Evolutionary conservation across 2,797 vertebrate species (phyloP), one percentile per base, ranked within the genome.

Genomic region (Sebastes trivittatus): DNA sequence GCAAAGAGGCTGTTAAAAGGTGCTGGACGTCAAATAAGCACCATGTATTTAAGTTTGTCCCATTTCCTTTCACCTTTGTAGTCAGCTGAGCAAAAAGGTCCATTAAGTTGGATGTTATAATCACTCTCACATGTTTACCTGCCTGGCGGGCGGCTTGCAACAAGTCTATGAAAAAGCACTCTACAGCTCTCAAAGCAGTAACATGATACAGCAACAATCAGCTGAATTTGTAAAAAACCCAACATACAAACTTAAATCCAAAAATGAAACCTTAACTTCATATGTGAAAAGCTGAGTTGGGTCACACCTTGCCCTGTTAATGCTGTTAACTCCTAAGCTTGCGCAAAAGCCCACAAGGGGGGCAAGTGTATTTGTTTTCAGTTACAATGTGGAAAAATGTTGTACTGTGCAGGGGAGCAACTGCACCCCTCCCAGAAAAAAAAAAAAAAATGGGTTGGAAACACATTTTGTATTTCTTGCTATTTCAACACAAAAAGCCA

Each of bases 111-210:
- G 65, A 55, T 59, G 30, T 72, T 78, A 42, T 91, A 93, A 94
- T 94, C 78, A 87, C 84, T 83, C 32, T 86, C 91, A 90, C 77
- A 87, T 92, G 92, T 92, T 80, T 83, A 89, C 87, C 84, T 88
- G 87, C 80, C 75, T 69, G 71, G 69, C 54, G 46, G 71, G 69
- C 49, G 42, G 75, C 78, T 72, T 77, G 61, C 56, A 86, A 72
- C 58, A 64, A 46, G 72, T 62, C 60, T 23, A 52, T 68, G 29
- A 22, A 64, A 64, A 54, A 60, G 10, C 66, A 60, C 58, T 82
- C 81, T 77, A 29, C 22, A 75, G 77, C n/a, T 72, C 27, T 71
- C 20, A 66, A 63, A 81, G 74, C 70, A 77, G 67, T 4, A 68
- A 67, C 68, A 46, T 58, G 52, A 62, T 70, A 38, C 54, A 71